phyloP scores from a whole-genome alignment of 2,113 vertebrate genomes.

The Oreotrochilus melanogaster region DNA sequence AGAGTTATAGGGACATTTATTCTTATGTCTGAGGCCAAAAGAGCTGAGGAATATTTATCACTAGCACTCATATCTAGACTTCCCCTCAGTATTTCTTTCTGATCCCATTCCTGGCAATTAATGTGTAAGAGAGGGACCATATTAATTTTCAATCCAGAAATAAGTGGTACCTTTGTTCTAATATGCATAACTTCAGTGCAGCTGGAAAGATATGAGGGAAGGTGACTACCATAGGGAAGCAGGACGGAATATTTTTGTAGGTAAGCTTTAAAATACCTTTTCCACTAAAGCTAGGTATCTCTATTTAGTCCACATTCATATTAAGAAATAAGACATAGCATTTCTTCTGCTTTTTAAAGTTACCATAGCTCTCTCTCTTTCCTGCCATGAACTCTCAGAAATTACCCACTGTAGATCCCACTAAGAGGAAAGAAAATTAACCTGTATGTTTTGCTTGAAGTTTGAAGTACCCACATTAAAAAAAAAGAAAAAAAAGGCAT shows the following conservation, averaged over 20 bases:
- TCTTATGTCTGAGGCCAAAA: background rate
- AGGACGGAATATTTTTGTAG: background rate
- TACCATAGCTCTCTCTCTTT: background rate
- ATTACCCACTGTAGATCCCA: background rate
- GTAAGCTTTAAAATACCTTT: background rate
- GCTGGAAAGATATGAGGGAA: background rate
- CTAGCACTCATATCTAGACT: background rate
- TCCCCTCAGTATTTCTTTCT: conserved; percentile 25
- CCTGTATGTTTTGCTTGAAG: background rate
- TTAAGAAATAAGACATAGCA: background rate
- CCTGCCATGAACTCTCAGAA: background rate
- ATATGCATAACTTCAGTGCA: background rate
- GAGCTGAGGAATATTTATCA: conserved; percentile 34
- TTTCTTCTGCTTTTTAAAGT: background rate
- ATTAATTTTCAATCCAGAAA: conserved; percentile 39
- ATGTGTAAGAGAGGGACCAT: background rate
- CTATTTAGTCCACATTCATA: background rate
- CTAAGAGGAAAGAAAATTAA: background rate
- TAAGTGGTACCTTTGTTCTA: background rate
- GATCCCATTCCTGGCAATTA: conserved; percentile 8
- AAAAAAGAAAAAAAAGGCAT: background rate
- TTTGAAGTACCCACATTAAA: background rate
- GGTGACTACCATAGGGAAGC: background rate
- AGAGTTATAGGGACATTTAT: conserved; percentile 9
- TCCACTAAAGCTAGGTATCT: background rate